These are phyloP conservation scores for Aegotheles bennettii DNA, from an alignment of 2,113 vertebrate species.

Conservation along the genomic window DNA sequence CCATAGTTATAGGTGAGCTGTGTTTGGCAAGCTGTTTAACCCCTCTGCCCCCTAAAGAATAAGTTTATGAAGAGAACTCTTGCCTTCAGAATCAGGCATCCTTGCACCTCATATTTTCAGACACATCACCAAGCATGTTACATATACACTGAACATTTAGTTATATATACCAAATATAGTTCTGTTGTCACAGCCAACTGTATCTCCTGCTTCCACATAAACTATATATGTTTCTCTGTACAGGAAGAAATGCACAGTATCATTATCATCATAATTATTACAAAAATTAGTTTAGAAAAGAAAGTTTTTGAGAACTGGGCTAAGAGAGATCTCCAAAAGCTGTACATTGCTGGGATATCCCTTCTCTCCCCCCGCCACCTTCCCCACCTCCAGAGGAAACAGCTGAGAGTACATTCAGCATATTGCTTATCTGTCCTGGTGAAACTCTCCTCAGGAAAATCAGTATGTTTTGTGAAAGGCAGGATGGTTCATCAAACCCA, in stretches of 20 bases:
- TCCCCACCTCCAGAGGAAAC: background rate
- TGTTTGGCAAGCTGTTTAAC: background rate
- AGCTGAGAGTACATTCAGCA: background rate
- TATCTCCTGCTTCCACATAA: background rate
- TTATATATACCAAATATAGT: background rate
- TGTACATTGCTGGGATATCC: background rate
- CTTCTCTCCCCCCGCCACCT: fast-evolving
- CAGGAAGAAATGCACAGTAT: background rate
- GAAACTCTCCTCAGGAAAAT: background rate
- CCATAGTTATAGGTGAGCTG: background rate
- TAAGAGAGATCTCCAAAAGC: background rate
- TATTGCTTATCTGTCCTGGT: background rate
- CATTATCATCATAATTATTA: background rate
- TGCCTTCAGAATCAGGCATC: background rate
- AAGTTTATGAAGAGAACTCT: background rate
- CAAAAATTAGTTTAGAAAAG: background rate
- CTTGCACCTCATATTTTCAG: background rate
- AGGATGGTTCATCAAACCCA: background rate
- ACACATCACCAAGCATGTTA: background rate
- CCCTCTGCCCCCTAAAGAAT: background rate
- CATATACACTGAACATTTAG: background rate
- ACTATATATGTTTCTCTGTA: background rate
- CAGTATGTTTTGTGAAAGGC: background rate
- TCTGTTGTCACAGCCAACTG: background rate
- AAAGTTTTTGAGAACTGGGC: background rate